These are phyloP conservation scores for Dione juno DNA, from an alignment of 2,888 invertebrate genomes.

Conservation along the genomic window DNA sequence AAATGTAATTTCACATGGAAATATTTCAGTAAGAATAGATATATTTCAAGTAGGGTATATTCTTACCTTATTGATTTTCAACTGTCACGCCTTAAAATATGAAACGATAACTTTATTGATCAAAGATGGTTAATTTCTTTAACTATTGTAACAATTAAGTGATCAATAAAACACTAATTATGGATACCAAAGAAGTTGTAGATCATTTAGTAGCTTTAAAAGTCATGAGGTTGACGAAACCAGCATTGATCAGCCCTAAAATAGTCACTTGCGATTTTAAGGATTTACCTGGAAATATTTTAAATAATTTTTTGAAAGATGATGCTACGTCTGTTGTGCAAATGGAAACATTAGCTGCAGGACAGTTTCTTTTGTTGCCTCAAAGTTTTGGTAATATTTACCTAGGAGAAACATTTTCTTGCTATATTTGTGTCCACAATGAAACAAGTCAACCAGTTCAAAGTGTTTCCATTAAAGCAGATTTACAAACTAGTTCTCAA, in stretches of 20 bases:
- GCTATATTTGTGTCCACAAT: constrained; percentile 98
- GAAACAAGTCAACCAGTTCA: constrained; percentile 93
- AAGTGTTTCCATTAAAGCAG: constrained; percentile 94
- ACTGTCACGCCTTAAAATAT: too few relatives aligned
- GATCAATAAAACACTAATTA: constrained; percentile 49
- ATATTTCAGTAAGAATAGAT: too few relatives aligned
- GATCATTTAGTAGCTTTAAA: constrained; percentile 86
- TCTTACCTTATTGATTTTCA: too few relatives aligned
- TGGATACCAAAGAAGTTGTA: constrained; percentile 84
- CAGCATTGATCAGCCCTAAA: constrained; percentile 91
- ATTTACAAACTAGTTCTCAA: constrained; percentile 96
- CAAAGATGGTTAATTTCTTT: not conserved
- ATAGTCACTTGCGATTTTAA: constrained; percentile 93
- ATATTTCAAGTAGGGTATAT: too few relatives aligned
- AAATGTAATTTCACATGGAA: too few relatives aligned
- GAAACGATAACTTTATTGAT: too few relatives aligned
- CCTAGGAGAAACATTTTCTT: constrained; percentile 98
- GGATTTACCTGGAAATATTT: constrained; percentile 92
- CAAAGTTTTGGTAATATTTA: constrained; percentile 99
- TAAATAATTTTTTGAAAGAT: constrained; percentile 90
- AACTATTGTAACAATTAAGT: not conserved
- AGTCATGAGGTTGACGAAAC: constrained; percentile 98
- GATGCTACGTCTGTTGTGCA: constrained; percentile 93
- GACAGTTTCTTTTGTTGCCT: constrained; percentile 95
- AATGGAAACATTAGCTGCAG: constrained; percentile 91